phyloP scores from a whole-genome alignment of 2,797 vertebrate species.

The Octomys mimax region DNA sequence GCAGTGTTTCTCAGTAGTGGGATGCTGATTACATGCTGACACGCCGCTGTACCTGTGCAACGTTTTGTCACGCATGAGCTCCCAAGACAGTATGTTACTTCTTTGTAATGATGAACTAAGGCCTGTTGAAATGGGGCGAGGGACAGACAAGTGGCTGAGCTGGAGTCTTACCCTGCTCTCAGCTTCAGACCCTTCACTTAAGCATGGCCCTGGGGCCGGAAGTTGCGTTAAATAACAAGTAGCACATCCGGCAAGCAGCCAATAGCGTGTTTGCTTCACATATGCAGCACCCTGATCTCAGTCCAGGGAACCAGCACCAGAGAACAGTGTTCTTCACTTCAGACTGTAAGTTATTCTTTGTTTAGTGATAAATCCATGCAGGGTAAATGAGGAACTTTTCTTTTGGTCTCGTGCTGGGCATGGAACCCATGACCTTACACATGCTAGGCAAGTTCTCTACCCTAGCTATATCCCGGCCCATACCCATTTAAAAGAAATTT shows the following conservation, averaged over 20 bases:
- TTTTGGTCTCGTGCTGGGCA: background rate
- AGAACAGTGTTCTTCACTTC: background rate
- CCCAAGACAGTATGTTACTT: background rate
- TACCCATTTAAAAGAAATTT: background rate
- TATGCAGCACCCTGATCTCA: background rate
- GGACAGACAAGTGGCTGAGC: background rate
- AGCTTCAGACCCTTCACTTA: background rate
- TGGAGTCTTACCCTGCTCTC: background rate
- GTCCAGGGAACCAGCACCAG: background rate
- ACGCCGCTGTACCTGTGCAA: background rate
- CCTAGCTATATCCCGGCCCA: background rate
- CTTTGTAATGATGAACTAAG: background rate
- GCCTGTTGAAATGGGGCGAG: background rate
- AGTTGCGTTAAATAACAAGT: background rate
- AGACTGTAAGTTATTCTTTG: background rate
- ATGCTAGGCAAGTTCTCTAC: background rate
- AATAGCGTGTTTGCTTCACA: background rate
- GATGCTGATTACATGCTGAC: background rate
- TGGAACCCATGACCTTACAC: background rate
- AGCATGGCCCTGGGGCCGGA: background rate
- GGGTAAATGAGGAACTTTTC: background rate
- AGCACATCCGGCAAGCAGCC: background rate
- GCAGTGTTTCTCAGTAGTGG: background rate
- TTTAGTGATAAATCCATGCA: background rate
- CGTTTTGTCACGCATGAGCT: background rate